Base-by-base conservation (phyloP, 2,888 invertebrate genomes). In the Alloscopus bannaensis region DNA sequence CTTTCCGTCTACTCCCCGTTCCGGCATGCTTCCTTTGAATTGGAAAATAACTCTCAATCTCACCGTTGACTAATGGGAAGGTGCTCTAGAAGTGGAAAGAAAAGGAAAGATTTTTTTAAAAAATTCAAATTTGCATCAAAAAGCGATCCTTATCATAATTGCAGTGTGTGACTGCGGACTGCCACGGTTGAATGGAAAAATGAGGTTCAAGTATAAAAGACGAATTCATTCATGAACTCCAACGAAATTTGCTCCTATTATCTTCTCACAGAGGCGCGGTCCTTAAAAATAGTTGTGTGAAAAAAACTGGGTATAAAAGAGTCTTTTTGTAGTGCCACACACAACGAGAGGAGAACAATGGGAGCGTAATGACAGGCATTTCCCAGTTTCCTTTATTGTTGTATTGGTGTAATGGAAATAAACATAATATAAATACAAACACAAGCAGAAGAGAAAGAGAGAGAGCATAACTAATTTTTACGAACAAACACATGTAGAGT, bases 121-220 rank as follows among this genome's bases (percentile, higher is more conserved):
- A 76, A 76, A 62, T 22, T 77, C 28, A 59, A 60, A 77, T 77
- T 77, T 77, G 77, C 77, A 77, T 77, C 24, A 69, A 62, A 77
- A 77, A 69, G 64, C 45, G 69, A 69, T 77, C 76, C 68, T 76
- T 76, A 76, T 77, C 77, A 64, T 77, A 77, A 77, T 77, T 77
- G 77, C 77, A 69, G 64, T 77, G 75, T 68, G 68, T 60, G 69
- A 45, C n/a, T n/a, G n/a, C n/a, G n/a, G n/a, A n/a, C n/a, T 73
- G 64, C 26, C 65, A 69, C 26, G 69, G 69, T 77, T 77, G 60
- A 69, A 77, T 77, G 69, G 75, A 68, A 45, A 47, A 76, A 76
- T 69, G 68, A 69, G 68, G 36, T 76, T n/a, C n/a, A n/a, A n/a
- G n/a, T n/a, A 76, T 52, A 62, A 68, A 59, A 47, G 55, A 45